Evolutionary conservation across 1,140 invertebrate species (phyloP).

Genomic region (Schlechtendalia chinensis): DNA sequence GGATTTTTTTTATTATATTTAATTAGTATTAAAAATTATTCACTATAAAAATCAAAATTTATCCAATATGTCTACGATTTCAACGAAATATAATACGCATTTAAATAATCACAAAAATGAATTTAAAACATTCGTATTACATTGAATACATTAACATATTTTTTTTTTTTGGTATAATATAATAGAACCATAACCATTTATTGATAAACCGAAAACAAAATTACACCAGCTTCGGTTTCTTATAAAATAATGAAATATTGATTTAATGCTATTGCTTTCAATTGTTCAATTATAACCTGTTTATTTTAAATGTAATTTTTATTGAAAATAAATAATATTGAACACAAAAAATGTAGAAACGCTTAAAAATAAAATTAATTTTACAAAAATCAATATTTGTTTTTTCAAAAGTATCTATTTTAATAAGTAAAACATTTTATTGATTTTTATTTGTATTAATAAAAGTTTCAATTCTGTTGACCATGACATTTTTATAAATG

Average conservation of each 20-base stretch:
- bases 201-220: not conserved
- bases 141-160: not conserved
- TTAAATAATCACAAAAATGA: not conserved
- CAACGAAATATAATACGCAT: not conserved
- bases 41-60: not conserved
- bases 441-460: not conserved
- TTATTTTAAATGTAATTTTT: not conserved
- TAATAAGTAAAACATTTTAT: not conserved
- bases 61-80: not conserved
- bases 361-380: constrained; percentile 23
- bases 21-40: not conserved
- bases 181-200: not conserved
- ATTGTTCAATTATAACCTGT: constrained; percentile 1
- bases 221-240: no score
- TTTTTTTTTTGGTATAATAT: not conserved
- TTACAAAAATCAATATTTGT: constrained; percentile 5
- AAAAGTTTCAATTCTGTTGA: constrained; percentile 12
- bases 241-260: not conserved
- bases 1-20: no score
- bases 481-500: constrained; percentile 10
- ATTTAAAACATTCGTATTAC: not conserved
- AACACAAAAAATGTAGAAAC: not conserved
- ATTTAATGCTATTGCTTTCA: not conserved
- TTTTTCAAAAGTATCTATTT: not conserved
- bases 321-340: constrained; percentile 4